phyloP scores from a whole-genome alignment of 1,140 invertebrate genomes.

The Metaphire vulgaris region DNA sequence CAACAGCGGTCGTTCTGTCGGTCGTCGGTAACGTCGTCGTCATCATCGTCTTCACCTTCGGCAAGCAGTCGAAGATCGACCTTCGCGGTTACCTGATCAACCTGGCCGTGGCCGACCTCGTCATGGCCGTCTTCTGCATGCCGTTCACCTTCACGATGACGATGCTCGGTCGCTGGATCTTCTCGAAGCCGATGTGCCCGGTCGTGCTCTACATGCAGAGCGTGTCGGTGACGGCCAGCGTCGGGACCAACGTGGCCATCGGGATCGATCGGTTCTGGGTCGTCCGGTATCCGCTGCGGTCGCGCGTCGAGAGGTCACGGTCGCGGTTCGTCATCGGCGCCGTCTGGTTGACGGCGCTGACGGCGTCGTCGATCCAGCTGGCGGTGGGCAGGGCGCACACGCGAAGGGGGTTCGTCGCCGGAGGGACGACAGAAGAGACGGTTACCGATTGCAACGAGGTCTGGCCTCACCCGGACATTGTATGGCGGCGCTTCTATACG shows the following conservation, averaged over 20 bases:
- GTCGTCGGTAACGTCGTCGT: conserved; percentile 43
- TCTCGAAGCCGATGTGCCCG: conserved; percentile 45
- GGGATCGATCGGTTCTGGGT: too few species aligned
- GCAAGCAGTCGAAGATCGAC: conserved; percentile 41
- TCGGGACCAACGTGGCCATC: conserved; percentile 50
- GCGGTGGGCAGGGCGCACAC: conserved; percentile 48
- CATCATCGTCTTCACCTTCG: conserved; percentile 43
- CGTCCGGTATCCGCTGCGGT: conserved; percentile 42
- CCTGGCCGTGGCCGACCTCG: conserved; percentile 60
- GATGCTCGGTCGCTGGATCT: conserved; percentile 44
- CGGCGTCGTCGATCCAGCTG: conserved; percentile 52
- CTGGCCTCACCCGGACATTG: conserved; percentile 34
- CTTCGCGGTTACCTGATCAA: conserved; percentile 66
- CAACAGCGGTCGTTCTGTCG: conserved; percentile 38
- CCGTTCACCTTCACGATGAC: too few species aligned
- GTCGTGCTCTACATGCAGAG: conserved; percentile 44
- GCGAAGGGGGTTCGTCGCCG: background rate
- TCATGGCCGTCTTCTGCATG: too few species aligned
- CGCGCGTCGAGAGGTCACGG: conserved; percentile 30
- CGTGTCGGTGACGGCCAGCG: conserved; percentile 44
- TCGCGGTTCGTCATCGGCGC: conserved; percentile 45
- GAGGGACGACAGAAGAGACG: background rate
- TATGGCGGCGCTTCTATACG: conserved; percentile 49
- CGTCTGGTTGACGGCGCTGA: conserved; percentile 53
- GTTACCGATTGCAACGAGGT: conserved; percentile 36